Evolutionary conservation across 2,888 invertebrate species (phyloP).

Genomic region (Drosophila merina): DNA sequence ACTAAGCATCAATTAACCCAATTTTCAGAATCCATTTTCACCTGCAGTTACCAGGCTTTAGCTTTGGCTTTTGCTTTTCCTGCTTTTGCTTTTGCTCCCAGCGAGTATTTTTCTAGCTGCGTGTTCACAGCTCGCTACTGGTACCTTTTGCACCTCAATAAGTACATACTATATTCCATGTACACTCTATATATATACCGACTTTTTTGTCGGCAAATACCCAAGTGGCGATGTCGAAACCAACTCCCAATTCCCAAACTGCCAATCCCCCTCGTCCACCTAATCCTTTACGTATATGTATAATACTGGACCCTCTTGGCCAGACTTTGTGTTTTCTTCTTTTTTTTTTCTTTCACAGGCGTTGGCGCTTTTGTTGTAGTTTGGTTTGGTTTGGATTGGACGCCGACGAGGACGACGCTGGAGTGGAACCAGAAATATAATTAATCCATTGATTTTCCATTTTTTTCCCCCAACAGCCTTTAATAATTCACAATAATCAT

Average conservation of each 20-base stretch:
- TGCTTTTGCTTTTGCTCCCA: constrained; percentile 10
- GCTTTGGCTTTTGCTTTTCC: neutral
- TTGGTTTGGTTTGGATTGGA: constrained; percentile 69
- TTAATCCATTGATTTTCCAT: constrained; percentile 66
- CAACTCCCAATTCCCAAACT: constrained; percentile 27
- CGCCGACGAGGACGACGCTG: constrained; percentile 35
- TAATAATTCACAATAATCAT: constrained; percentile 57
- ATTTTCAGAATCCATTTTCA: constrained; percentile 79
- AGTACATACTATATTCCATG: constrained; percentile 4
- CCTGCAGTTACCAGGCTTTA: constrained; percentile 59
- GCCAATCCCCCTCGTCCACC: constrained; percentile 25
- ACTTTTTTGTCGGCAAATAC: constrained; percentile 19
- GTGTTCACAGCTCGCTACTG: constrained; percentile 36
- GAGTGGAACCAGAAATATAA: constrained; percentile 48
- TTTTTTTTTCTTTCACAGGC: constrained; percentile 54
- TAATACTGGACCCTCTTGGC: constrained; percentile 33
- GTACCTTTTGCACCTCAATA: too few relatives aligned
- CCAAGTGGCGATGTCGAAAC: constrained; percentile 38
- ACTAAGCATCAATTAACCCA: constrained; percentile 80
- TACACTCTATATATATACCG: constrained; percentile 16
- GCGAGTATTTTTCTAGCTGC: constrained; percentile 36
- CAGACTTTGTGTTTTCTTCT: constrained; percentile 29
- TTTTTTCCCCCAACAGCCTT: constrained; percentile 50
- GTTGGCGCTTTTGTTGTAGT: constrained; percentile 67
- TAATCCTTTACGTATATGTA: constrained; percentile 17